Evolutionary conservation across 2,113 vertebrate species (phyloP).

Genomic region (Cheilinus undulatus): DNA sequence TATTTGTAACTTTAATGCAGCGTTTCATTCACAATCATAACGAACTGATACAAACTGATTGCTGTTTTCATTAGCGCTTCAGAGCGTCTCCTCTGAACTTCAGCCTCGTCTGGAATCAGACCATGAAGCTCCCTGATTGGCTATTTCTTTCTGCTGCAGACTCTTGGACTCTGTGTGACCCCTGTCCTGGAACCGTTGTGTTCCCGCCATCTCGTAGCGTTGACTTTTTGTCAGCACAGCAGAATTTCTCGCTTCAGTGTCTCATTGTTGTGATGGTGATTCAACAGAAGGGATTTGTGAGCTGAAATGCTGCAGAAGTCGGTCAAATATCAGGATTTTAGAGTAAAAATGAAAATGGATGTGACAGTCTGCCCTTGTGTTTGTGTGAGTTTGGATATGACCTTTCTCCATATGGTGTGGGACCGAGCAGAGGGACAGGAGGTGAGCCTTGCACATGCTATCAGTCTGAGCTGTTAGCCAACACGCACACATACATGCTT

Average conservation of each 20-base stretch:
- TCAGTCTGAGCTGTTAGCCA: slow-evolving; percentile 64
- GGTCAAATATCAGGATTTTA: background rate
- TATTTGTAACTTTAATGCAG: background rate
- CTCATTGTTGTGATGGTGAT: slow-evolving; percentile 19
- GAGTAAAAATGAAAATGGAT: background rate
- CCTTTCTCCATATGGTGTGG: slow-evolving; percentile 78
- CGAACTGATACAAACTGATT: background rate
- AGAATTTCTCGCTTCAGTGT: slow-evolving; percentile 14
- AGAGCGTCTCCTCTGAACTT: background rate
- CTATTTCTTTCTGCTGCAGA: background rate
- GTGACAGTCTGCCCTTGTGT: slow-evolving; percentile 16
- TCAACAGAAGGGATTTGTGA: background rate
- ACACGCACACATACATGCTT: slow-evolving; percentile 20
- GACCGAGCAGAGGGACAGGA: slow-evolving; percentile 65
- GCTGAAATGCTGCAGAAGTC: slow-evolving; percentile 11
- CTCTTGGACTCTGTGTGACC: slow-evolving; percentile 3
- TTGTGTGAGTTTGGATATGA: slow-evolving; percentile 41
- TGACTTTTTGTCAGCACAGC: background rate
- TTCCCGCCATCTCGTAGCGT: background rate
- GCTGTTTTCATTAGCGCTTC: background rate
- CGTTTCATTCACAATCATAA: background rate
- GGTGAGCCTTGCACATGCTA: slow-evolving; percentile 70
- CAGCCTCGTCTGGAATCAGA: background rate
- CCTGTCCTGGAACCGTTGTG: background rate
- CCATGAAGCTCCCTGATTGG: background rate